These are phyloP conservation scores for Micoletzkya japonica DNA, from an alignment of 2,888 invertebrate genomes.

Conservation along the genomic window DNA sequence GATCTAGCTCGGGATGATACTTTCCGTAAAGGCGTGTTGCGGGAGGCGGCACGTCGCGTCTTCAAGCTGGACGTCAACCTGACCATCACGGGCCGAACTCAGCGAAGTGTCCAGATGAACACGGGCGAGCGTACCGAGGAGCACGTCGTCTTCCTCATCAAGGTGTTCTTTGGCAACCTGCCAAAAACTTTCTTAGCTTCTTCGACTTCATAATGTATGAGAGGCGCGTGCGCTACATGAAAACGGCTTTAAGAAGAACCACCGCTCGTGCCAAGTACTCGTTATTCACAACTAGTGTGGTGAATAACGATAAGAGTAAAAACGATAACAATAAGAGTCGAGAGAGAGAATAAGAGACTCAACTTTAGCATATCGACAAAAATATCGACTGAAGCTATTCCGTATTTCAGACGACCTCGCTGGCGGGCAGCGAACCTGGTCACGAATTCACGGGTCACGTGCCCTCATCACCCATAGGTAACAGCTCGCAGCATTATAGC, in stretches of 20 bases:
- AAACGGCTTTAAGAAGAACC: no score
- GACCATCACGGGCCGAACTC: conserved; percentile 78
- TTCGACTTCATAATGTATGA: no score
- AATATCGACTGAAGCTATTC: no score
- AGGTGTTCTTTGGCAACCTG: no score
- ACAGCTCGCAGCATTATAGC: neutral
- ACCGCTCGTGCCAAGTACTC: no score
- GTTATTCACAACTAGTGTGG: no score
- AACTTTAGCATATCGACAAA: no score
- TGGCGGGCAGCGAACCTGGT: neutral
- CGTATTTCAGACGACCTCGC: neutral
- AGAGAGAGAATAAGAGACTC: neutral
- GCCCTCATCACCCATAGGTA: conserved; percentile 8
- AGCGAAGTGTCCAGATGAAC: conserved; percentile 75
- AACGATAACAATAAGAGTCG: neutral
- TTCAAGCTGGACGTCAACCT: conserved; percentile 90
- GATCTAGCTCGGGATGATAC: no score
- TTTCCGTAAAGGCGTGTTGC: conserved; percentile 87
- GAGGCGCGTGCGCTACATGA: no score
- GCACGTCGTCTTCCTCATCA: conserved; percentile 56
- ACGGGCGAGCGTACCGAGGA: conserved; percentile 41
- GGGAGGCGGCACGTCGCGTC: conserved; percentile 89
- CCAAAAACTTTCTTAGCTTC: no score
- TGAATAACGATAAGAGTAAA: no score
- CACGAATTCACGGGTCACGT: conserved; percentile 12